phyloP scores from a whole-genome alignment of 2,888 invertebrate species.

The Ceraclea dissimilis region DNA sequence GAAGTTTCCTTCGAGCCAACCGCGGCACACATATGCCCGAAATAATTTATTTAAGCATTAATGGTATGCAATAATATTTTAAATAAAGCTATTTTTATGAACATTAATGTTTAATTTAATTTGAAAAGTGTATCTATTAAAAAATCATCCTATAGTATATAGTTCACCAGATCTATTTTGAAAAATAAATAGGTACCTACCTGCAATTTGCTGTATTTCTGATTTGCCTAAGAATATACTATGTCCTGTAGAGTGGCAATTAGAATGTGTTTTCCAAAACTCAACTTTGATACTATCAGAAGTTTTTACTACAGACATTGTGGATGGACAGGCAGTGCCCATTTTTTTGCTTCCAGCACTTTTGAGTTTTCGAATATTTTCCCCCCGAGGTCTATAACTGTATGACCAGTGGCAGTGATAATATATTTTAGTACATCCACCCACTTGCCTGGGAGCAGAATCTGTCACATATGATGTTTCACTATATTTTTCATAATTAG shows the following conservation, averaged over 20 bases:
- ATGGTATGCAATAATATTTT: neutral
- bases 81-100: too few species aligned
- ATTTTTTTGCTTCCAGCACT: neutral
- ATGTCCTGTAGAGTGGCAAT: neutral
- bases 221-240: neutral
- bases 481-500: neutral
- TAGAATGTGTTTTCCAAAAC: neutral
- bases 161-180: too few species aligned
- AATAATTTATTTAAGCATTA: too few species aligned
- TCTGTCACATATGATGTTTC: neutral
- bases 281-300: neutral
- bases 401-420: neutral
- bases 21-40: too few species aligned
- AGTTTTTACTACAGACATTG: neutral
- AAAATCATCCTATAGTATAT: too few species aligned
- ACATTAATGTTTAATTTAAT: neutral
- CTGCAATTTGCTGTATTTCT: neutral
- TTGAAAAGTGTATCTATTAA: neutral
- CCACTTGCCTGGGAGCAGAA: neutral
- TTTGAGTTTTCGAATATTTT: neutral
- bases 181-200: too few species aligned
- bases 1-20: too few species aligned
- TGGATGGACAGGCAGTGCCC: neutral
- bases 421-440: neutral
- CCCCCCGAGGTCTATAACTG: neutral